Evolutionary conservation across 2,113 vertebrate species (phyloP).

Genomic region (Pimephales promelas): DNA sequence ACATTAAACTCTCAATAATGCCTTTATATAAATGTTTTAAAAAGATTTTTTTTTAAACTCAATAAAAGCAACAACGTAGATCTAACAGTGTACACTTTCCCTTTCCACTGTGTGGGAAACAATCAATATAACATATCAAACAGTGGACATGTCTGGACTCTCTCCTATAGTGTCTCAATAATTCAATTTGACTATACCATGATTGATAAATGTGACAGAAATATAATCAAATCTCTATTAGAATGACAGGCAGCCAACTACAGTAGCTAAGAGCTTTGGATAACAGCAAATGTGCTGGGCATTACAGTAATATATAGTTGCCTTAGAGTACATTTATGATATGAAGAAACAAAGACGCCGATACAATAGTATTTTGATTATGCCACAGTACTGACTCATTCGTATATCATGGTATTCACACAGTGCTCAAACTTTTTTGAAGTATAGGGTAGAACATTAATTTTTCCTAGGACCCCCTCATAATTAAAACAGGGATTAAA

Average conservation of each 20-base stretch:
- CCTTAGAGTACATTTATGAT: not conserved
- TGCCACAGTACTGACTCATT: not conserved
- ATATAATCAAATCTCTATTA: slow-evolving; percentile 6
- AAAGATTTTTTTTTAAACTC: not conserved
- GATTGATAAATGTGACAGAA: not conserved
- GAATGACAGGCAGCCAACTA: not conserved
- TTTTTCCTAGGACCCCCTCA: no score
- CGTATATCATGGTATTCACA: no score
- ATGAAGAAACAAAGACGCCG: not conserved
- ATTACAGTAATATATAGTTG: not conserved
- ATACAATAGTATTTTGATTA: not conserved
- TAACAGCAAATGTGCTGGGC: not conserved
- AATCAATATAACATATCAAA: not conserved
- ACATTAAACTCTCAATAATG: not conserved
- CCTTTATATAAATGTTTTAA: not conserved
- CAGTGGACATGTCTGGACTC: not conserved
- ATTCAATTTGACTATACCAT: slow-evolving; percentile 10
- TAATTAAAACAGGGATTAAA: no score
- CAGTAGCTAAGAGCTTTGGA: slow-evolving; percentile 24
- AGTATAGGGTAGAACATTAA: no score
- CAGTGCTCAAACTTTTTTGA: no score
- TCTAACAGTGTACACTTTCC: not conserved
- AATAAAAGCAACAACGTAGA: not conserved
- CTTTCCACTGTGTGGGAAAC: not conserved
- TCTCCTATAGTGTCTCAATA: not conserved